Percentiles rank a stretch among this genome's conserved stretches.
These are phyloP conservation scores for Metaphire vulgaris DNA, from an alignment of 1,140 invertebrate species.

Conservation along the genomic window DNA sequence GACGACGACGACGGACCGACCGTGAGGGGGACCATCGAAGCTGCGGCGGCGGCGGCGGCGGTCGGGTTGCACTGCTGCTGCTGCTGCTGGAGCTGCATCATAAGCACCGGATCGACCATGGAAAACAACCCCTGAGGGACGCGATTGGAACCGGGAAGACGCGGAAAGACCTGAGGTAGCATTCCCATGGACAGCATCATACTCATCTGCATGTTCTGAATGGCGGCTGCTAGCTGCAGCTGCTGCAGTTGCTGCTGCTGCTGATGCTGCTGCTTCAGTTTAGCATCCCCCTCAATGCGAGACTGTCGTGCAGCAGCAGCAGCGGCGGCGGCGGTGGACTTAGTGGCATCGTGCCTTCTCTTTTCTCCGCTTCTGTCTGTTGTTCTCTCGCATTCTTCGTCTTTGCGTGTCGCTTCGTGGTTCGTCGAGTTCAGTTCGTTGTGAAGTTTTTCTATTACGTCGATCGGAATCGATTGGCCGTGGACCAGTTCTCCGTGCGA, in stretches of 20 bases:
- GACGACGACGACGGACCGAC: too few species aligned
- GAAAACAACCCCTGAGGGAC: conserved; percentile 34
- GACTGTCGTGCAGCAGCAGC: too few species aligned
- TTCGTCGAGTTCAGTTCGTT: conserved; percentile 70
- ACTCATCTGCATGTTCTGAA: background rate
- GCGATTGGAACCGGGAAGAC: background rate
- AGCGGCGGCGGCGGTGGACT: conserved; percentile 53
- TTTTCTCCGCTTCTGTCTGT: too few species aligned
- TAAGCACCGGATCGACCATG: background rate
- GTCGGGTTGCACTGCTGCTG: conserved; percentile 49
- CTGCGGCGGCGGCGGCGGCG: conserved; percentile 26
- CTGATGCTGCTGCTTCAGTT: conserved; percentile 37
- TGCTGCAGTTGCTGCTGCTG: conserved; percentile 19
- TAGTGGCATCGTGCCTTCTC: conserved; percentile 19
- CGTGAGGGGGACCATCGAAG: background rate
- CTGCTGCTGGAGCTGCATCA: conserved; percentile 33
- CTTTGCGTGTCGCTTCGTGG: too few species aligned
- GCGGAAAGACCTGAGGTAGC: background rate
- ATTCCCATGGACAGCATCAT: background rate
- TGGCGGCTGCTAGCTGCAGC: conserved; percentile 34
- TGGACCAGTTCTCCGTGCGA: conserved; percentile 92
- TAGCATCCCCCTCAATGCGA: conserved; percentile 46
- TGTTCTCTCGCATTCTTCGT: conserved; percentile 42
- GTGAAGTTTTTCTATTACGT: conserved; percentile 82
- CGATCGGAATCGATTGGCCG: conserved; percentile 77